phyloP scores from a whole-genome alignment of 2,797 vertebrate genomes.

The Phataginus tetradactyla region DNA sequence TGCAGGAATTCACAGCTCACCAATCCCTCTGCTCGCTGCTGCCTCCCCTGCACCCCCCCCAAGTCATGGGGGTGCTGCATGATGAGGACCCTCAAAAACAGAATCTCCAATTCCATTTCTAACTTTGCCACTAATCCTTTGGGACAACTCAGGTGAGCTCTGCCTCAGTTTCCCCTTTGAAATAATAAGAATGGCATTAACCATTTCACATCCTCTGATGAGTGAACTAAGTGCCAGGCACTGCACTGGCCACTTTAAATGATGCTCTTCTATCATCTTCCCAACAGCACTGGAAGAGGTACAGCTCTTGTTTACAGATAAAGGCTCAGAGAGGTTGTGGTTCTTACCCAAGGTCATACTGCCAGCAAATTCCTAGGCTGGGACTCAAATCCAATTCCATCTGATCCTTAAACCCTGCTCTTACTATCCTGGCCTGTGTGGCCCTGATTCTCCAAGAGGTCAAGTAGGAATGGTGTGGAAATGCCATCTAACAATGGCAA shows the following conservation, averaged over 20 bases:
- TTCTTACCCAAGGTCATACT: neutral
- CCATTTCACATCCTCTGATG: neutral
- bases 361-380: neutral
- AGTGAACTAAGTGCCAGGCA: neutral
- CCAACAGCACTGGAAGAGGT: neutral
- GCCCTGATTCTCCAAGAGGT: neutral
- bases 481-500: neutral
- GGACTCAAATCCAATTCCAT: neutral
- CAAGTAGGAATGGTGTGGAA: neutral
- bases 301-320: neutral
- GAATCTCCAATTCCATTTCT: neutral
- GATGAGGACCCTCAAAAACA: neutral
- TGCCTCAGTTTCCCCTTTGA: constrained; percentile 38
- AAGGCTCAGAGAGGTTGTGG: neutral
- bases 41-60: neutral
- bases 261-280: neutral
- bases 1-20: neutral
- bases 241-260: neutral
- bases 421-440: neutral
- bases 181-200: neutral
- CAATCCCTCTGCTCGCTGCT: neutral
- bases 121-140: neutral
- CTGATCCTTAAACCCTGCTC: neutral
- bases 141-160: neutral
- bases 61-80: accelerated